These are phyloP conservation scores for Zaprionus camerounensis DNA, from an alignment of 1,140 invertebrate species.

Conservation along the genomic window DNA sequence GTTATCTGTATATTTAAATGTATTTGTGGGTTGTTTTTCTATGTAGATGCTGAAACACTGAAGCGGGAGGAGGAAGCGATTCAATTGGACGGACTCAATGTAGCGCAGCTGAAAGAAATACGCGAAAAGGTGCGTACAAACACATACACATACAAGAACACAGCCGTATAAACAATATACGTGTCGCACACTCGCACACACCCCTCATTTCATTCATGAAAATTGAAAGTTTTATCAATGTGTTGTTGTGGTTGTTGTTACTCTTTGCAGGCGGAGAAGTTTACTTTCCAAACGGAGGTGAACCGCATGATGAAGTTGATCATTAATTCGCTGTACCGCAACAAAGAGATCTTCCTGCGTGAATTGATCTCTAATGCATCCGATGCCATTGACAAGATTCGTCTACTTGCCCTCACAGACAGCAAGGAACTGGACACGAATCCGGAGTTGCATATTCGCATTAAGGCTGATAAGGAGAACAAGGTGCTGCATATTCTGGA, in stretches of 20 bases:
- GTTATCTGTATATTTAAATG: constrained; percentile 28
- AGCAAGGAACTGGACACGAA: constrained; percentile 90
- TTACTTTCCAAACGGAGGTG: constrained; percentile 97
- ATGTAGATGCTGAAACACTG: constrained; percentile 90
- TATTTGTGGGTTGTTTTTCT: constrained; percentile 1
- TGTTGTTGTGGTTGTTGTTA: constrained; percentile 1
- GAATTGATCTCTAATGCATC: constrained; percentile 99
- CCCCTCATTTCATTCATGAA: constrained; percentile 5
- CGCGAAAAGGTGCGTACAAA: constrained; percentile 87
- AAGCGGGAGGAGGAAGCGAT: constrained; percentile 98
- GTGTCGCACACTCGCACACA: background rate
- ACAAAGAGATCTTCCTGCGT: constrained; percentile 99
- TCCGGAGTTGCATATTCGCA: constrained; percentile 94
- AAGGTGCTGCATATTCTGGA: constrained; percentile 97
- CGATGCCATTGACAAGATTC: constrained; percentile 97
- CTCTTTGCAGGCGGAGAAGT: constrained; percentile 91
- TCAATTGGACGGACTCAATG: constrained; percentile 97
- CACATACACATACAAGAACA: constrained; percentile 4
- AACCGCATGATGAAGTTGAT: constrained; percentile 99
- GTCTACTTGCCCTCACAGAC: constrained; percentile 96
- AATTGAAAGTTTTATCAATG: background rate
- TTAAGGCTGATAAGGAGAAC: constrained; percentile 98
- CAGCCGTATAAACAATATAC: background rate
- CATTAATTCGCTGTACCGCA: constrained; percentile 98
- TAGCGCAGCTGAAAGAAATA: constrained; percentile 96